Evolutionary conservation across 2,888 invertebrate species (phyloP), one percentile per base, ranked within the genome.

Genomic region (Uloborus plumipes): DNA sequence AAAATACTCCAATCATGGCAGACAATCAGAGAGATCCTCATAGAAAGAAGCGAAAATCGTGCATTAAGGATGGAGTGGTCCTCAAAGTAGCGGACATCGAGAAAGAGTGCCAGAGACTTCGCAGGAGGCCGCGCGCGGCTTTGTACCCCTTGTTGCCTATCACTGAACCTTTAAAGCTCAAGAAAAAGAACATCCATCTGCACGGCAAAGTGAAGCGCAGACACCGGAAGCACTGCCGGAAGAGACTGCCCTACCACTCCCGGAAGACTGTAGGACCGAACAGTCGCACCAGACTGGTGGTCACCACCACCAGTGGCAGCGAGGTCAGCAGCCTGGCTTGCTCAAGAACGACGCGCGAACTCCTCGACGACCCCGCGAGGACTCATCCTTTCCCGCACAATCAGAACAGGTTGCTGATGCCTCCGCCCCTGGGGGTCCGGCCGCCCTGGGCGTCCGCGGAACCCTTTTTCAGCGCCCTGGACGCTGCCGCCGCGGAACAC

Each of bases 61-160:
- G 61, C 13, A 64, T 72, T 6, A 76, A 83, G 15, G 83, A 83
- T 26, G 83, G 83, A 2, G 83, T 83, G 26, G 77, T 83, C 39
- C 73, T 83, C 58, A 77, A 73, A 50, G 83, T 75, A 61, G 73
- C 83, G 18, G 77, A 73, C 83, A 83, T 83, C 62, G 83, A 83
- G 55, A 61, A 55, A 20, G 83, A 83, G 50, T 75, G 77, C 20
- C 77, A 83, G 47, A 58, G 83, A 62, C 47, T 83, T 18, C 67
- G 73, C 0, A 59, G 83, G 6, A 49, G 83, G 14, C 76, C 83
- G 13, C 59, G 83, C n/a, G 83, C 83, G 13, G 83, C 83, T 7
- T 49, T 83, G 20, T 83, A 83, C 22, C 83, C 83, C 15, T 64
- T 83, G 39, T 64, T 83, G 62, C 83, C 83, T 20, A 77, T 83